Percentiles rank a stretch among this genome's conserved stretches.
phyloP scores from a whole-genome alignment of 1,140 invertebrate species.

The Drosophila guanche region DNA sequence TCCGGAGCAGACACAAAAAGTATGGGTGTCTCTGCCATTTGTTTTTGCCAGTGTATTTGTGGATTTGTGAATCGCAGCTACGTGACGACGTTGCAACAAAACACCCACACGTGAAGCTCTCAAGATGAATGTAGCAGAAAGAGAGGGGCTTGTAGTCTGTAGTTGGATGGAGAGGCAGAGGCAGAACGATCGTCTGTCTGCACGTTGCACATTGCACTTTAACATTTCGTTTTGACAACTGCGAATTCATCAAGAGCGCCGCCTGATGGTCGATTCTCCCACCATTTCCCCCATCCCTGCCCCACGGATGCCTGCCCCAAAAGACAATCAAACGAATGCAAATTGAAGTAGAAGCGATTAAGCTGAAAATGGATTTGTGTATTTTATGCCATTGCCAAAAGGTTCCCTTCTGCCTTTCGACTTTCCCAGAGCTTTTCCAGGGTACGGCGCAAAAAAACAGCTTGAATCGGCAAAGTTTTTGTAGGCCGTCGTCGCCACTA shows the following conservation, averaged over 20 bases:
- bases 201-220: conserved; percentile 52
- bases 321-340: conserved; percentile 67
- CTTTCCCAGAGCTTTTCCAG: conserved; percentile 1
- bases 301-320: conserved; percentile 8
- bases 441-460: conserved; percentile 37
- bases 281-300: background rate
- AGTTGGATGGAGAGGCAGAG: no score
- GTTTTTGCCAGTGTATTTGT: background rate
- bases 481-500: conserved; percentile 57
- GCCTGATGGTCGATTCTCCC: background rate
- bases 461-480: conserved; percentile 62
- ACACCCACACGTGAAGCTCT: conserved; percentile 1
- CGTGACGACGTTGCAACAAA: conserved; percentile 25
- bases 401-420: conserved; percentile 22
- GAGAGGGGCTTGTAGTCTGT: no score
- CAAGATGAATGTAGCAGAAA: background rate
- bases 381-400: conserved; percentile 65
- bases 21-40: background rate
- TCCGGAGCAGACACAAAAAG: background rate
- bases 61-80: conserved; percentile 13
- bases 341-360: conserved; percentile 67
- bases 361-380: conserved; percentile 67
- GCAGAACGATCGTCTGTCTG: conserved; percentile 11
- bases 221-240: conserved; percentile 66
- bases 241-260: conserved; percentile 52